Percentiles rank a stretch among this genome's conserved stretches.
These are phyloP conservation scores for Acrocyrtus sp. DNA, from an alignment of 2,888 invertebrate genomes.

Conservation along the genomic window DNA sequence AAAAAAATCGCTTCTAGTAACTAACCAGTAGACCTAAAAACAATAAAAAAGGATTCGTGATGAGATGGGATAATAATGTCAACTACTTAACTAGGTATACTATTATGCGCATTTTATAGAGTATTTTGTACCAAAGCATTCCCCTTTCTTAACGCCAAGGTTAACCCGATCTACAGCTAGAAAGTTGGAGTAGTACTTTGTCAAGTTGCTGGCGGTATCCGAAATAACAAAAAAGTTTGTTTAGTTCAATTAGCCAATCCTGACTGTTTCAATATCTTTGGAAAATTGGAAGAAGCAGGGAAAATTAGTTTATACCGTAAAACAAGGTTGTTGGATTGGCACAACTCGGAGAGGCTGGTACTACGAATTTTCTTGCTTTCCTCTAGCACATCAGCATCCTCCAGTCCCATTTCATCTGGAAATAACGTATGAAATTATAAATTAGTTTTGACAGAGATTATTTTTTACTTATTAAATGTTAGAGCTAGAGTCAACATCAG, in stretches of 20 bases:
- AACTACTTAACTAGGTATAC: too few relatives aligned
- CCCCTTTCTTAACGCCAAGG: slow-evolving; percentile 75
- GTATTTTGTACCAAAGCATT: slow-evolving; percentile 74
- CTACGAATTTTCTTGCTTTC: slow-evolving; percentile 60
- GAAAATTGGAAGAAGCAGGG: neutral
- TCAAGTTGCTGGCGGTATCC: slow-evolving; percentile 69
- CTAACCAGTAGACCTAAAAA: too few relatives aligned
- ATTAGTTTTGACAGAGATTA: too few relatives aligned
- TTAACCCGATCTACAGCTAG: slow-evolving; percentile 83
- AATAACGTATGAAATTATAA: neutral
- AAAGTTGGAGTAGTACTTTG: slow-evolving; percentile 80
- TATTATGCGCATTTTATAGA: too few relatives aligned
- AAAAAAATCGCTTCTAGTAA: too few relatives aligned
- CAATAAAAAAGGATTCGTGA: too few relatives aligned
- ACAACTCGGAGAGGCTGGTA: slow-evolving; percentile 60
- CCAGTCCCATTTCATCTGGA: slow-evolving; percentile 41
- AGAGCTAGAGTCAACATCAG: too few relatives aligned
- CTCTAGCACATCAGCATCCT: slow-evolving; percentile 62
- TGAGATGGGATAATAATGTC: too few relatives aligned
- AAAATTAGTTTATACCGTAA: slow-evolving; percentile 61
- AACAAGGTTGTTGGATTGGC: slow-evolving; percentile 64
- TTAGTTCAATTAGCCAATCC: too few relatives aligned
- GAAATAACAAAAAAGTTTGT: too few relatives aligned
- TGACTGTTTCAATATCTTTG: too few relatives aligned
- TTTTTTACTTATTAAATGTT: too few relatives aligned